A percentile compares a stretch with the other conserved stretches of the same genome.
Conservation (phyloP, 2,113 vertebrate species). For the Xiphophorus maculatus region DNA sequence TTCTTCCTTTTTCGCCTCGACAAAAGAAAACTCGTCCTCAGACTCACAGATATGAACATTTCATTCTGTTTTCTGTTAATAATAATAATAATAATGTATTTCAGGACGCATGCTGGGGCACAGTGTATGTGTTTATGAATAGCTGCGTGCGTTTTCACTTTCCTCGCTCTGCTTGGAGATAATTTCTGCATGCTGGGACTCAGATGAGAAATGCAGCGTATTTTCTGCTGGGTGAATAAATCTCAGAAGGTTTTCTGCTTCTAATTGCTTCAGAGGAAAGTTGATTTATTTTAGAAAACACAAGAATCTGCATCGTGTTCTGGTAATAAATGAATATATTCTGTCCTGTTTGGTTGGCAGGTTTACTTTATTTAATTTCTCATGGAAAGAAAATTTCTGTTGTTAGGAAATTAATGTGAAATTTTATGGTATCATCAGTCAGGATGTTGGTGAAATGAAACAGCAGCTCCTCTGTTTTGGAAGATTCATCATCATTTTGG, state of each 20-base stretch:
- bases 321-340: background rate
- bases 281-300: background rate
- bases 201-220: background rate
- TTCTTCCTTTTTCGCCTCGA: background rate
- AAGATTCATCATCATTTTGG: too few relatives aligned
- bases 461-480: too few relatives aligned
- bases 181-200: background rate
- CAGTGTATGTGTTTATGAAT: background rate
- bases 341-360: background rate
- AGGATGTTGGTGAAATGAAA: too few relatives aligned
- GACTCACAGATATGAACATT: background rate
- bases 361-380: background rate
- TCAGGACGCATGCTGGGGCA: background rate
- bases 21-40: background rate
- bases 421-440: background rate
- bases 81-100: background rate
- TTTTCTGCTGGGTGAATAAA: background rate
- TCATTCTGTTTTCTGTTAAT: background rate
- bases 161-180: background rate
- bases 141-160: background rate
- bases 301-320: background rate
- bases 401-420: background rate
- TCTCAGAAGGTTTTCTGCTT: background rate
- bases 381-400: background rate
- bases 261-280: background rate